phyloP scores from a whole-genome alignment of 2,113 vertebrate species.

The Petroica traversi region DNA sequence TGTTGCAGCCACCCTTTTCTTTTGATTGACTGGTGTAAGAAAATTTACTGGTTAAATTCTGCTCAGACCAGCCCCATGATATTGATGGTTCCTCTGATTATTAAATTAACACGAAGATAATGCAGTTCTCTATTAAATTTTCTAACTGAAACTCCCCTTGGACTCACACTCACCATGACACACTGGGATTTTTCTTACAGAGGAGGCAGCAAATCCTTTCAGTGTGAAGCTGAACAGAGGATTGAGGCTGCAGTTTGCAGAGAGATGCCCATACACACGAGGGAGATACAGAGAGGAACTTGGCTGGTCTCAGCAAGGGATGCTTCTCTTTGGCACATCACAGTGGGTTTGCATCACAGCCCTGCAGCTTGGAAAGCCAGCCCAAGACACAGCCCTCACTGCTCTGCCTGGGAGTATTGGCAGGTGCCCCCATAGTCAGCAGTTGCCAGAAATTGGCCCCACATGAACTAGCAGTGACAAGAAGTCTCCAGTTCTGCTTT shows the following conservation, averaged over 20 bases:
- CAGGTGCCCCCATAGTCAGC: neutral
- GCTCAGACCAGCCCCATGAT: neutral
- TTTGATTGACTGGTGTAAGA: neutral
- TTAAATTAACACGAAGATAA: neutral
- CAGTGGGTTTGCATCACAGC: neutral
- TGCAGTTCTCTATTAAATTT: neutral
- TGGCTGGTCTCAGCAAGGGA: neutral
- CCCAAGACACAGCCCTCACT: neutral
- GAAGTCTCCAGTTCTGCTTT: neutral
- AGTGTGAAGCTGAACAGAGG: neutral
- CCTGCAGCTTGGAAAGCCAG: neutral
- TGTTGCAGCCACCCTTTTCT: neutral
- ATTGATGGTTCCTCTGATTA: neutral
- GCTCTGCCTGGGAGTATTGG: neutral
- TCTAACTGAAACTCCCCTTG: neutral
- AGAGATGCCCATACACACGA: rapidly evolving
- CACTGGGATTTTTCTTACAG: neutral
- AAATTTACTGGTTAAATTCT: neutral
- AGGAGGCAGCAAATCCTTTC: neutral
- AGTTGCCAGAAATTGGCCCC: neutral
- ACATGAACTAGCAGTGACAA: neutral
- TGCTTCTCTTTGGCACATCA: neutral
- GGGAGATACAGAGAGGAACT: neutral
- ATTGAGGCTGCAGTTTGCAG: neutral
- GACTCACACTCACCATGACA: rapidly evolving